These are phyloP conservation scores for Megastigmus dorsalis DNA, from an alignment of 2,888 invertebrate species.

Conservation along the genomic window DNA sequence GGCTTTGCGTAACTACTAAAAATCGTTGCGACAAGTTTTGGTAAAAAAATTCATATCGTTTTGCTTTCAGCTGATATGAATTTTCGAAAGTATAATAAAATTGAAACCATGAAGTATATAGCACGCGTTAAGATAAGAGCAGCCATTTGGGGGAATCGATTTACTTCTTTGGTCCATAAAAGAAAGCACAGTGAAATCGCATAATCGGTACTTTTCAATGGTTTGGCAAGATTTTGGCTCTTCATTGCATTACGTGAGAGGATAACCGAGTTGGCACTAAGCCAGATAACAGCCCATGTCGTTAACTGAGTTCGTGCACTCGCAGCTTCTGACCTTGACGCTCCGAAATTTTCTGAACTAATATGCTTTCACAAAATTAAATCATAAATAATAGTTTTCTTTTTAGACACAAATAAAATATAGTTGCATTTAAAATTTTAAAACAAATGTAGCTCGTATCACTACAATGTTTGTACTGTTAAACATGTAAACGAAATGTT, in stretches of 20 bases:
- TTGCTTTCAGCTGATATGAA: no score
- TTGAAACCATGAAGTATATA: constrained; percentile 8
- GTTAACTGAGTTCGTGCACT: constrained; percentile 58
- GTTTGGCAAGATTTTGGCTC: constrained; percentile 41
- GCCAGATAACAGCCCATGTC: constrained; percentile 58
- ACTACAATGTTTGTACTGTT: no score
- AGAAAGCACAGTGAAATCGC: constrained; percentile 17
- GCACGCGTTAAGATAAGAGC: constrained; percentile 27
- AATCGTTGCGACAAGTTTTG: no score
- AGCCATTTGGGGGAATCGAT: constrained; percentile 30
- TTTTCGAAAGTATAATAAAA: constrained; percentile 3
- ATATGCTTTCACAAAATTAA: neutral
- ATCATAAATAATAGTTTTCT: neutral
- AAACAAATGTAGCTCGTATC: no score
- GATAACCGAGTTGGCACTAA: constrained; percentile 51
- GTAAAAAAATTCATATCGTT: no score
- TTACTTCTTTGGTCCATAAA: constrained; percentile 26
- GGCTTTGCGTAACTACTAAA: no score
- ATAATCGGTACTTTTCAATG: constrained; percentile 39
- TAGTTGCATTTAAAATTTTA: no score
- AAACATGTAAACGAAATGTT: no score
- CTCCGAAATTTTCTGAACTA: neutral
- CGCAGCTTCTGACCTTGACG: constrained; percentile 63
- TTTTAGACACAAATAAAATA: no score
- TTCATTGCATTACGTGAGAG: constrained; percentile 41